A percentile compares a stretch with the other conserved stretches of the same genome.
These are phyloP conservation scores for Solea senegalensis DNA, from an alignment of 2,113 vertebrate genomes.

Conservation along the genomic window DNA sequence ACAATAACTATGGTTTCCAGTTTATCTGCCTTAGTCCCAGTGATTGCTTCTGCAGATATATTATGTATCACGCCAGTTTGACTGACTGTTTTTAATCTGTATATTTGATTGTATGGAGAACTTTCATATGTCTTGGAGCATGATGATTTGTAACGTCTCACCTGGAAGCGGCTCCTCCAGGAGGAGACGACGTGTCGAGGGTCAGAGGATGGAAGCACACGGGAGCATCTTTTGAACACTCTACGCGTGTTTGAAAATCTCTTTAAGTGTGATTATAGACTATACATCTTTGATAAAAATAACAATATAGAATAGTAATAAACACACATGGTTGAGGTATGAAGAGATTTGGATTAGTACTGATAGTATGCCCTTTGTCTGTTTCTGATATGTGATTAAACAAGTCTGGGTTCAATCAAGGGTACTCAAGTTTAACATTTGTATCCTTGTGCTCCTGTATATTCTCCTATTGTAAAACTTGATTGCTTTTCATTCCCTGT, in stretches of 20 bases:
- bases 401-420: constrained; percentile 35
- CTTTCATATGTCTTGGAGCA: constrained; percentile 74
- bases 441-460: constrained; percentile 63
- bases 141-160: constrained; percentile 67
- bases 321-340: not conserved
- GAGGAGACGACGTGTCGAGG: constrained; percentile 44
- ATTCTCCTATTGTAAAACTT: constrained; percentile 71
- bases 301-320: not conserved
- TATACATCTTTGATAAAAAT: constrained; percentile 30
- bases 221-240: constrained; percentile 31
- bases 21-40: constrained; percentile 57
- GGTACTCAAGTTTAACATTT: constrained; percentile 53
- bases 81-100: constrained; percentile 68
- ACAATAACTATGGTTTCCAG: constrained; percentile 28
- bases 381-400: constrained; percentile 37
- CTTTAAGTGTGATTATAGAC: constrained; percentile 40
- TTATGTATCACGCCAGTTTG: constrained; percentile 51
- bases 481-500: constrained; percentile 48
- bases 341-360: constrained; percentile 12
- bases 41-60: constrained; percentile 63
- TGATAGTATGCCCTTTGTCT: constrained; percentile 36
- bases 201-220: constrained; percentile 44
- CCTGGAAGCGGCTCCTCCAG: constrained; percentile 61
- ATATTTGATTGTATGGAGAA: constrained; percentile 71
- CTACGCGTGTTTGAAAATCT: constrained; percentile 43